phyloP scores from a whole-genome alignment of 2,113 vertebrate genomes.

The Desmodus rotundus region DNA sequence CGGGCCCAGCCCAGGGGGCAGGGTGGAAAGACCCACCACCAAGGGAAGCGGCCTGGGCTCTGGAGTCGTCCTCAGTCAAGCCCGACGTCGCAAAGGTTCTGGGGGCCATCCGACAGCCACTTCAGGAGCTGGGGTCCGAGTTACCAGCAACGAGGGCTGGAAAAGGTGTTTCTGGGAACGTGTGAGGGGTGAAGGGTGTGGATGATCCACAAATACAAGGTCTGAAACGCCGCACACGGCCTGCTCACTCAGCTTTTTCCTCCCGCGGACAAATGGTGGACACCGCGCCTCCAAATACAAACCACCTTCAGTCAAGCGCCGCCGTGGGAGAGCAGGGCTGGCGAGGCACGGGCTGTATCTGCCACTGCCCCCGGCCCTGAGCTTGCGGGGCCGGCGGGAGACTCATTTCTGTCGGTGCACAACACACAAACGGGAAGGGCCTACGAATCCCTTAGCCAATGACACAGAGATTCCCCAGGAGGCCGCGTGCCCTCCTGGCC shows the following conservation, averaged over 20 bases:
- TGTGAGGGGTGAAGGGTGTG: neutral
- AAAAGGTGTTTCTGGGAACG: neutral
- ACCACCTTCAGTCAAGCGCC: conserved; percentile 57
- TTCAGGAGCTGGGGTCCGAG: neutral
- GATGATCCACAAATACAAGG: neutral
- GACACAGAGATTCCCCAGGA: conserved; percentile 69
- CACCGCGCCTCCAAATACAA: conserved; percentile 54
- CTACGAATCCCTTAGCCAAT: conserved; percentile 73
- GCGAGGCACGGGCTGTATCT: conserved; percentile 11
- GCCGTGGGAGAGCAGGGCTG: conserved; percentile 40
- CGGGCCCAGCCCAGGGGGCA: too few relatives aligned
- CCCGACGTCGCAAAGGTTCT: neutral
- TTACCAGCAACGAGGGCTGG: neutral
- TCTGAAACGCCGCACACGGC: neutral
- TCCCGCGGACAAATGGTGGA: conserved; percentile 49
- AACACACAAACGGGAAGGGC: conserved; percentile 65
- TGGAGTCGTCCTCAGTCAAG: neutral
- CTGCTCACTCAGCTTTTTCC: conserved; percentile 54
- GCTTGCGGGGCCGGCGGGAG: conserved; percentile 9
- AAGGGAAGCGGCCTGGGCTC: rapidly evolving
- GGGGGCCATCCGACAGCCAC: neutral
- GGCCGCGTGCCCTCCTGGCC: neutral
- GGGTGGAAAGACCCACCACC: neutral
- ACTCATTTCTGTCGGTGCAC: conserved; percentile 73
- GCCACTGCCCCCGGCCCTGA: conserved; percentile 39